phyloP scores from a whole-genome alignment of 2,888 invertebrate genomes.

The Mythimna vitellina region DNA sequence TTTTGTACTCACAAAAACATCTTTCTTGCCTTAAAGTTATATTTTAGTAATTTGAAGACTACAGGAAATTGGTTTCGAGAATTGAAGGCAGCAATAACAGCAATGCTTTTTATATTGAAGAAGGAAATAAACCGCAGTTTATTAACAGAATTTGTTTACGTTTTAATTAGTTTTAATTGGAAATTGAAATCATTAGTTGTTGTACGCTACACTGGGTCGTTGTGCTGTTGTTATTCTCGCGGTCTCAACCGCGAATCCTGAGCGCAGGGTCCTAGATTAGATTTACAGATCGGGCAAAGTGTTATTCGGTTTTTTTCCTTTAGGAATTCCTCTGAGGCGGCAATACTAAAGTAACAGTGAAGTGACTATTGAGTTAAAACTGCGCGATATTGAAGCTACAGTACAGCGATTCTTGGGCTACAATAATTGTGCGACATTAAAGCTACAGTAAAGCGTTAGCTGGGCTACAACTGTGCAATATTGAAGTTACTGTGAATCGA shows the following conservation, averaged over 20 bases:
- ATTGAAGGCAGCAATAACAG: background rate
- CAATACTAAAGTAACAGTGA: background rate
- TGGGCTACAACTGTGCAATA: background rate
- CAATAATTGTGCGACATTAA: no score
- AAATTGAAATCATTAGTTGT: background rate
- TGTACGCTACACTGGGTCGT: no score
- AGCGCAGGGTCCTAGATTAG: no score
- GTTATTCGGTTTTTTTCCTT: no score
- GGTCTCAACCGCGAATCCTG: no score
- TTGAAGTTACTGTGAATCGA: background rate
- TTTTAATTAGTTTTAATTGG: background rate
- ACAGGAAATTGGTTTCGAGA: constrained; percentile 1
- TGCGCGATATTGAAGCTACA: background rate
- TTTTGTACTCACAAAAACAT: background rate
- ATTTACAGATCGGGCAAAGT: no score
- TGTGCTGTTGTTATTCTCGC: no score
- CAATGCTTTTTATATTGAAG: background rate
- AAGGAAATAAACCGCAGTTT: background rate
- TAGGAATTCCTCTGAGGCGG: no score
- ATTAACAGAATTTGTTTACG: background rate
- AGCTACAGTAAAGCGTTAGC: no score
- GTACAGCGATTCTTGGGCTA: no score
- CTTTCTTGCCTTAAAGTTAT: background rate
- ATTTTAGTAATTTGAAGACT: background rate
- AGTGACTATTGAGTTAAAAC: background rate